phyloP scores from a whole-genome alignment of 1,140 invertebrate genomes.

The Pogonomyrmex californicus region DNA sequence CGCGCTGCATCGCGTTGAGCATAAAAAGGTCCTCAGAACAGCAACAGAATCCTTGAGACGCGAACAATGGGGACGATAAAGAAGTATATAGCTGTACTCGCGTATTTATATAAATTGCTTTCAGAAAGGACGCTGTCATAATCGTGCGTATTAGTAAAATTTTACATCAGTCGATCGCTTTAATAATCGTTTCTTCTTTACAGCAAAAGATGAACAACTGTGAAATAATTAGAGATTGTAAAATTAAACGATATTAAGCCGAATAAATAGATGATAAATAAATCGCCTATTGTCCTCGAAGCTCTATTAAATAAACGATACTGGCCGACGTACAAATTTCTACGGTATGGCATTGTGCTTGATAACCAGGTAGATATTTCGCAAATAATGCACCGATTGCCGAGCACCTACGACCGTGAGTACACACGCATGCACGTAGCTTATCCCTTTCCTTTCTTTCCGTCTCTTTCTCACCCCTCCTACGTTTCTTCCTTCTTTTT shows the following conservation, averaged over 20 bases:
- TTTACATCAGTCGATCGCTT: neutral
- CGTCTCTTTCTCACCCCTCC: neutral
- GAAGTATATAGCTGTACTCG: slow-evolving; percentile 17
- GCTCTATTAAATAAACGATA: slow-evolving; percentile 44
- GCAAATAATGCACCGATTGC: slow-evolving; percentile 61
- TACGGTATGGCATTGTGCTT: slow-evolving; percentile 9
- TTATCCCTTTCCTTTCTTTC: slow-evolving; percentile 27
- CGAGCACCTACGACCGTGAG: slow-evolving; percentile 40
- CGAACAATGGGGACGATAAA: slow-evolving; percentile 45
- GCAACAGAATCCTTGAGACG: slow-evolving; percentile 33
- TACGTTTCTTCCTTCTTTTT: slow-evolving; percentile 58
- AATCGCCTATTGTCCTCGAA: neutral
- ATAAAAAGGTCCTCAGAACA: slow-evolving; percentile 50
- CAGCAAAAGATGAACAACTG: neutral
- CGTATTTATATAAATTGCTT: slow-evolving; percentile 1
- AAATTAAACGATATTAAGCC: neutral
- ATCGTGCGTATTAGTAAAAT: neutral
- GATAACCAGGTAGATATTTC: slow-evolving; percentile 53
- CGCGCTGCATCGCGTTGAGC: slow-evolving; percentile 56
- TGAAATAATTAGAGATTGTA: neutral
- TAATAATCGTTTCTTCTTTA: neutral
- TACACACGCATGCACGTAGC: slow-evolving; percentile 50
- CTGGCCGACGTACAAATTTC: slow-evolving; percentile 45
- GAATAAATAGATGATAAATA: neutral
- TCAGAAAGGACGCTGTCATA: neutral